Evolutionary conservation across 2,888 invertebrate genomes (phyloP).

Genomic region (Stenotaenia linearis): DNA sequence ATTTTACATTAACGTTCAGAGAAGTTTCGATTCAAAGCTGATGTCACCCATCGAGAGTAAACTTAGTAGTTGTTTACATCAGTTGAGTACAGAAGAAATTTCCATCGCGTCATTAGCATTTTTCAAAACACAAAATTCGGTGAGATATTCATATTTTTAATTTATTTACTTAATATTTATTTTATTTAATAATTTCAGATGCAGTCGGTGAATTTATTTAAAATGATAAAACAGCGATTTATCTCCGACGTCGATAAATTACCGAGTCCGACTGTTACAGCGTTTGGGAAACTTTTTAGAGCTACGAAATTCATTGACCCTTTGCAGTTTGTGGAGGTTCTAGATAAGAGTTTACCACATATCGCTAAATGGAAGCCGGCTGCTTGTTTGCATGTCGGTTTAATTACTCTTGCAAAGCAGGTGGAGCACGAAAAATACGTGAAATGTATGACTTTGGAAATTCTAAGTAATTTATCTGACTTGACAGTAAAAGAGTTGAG

Average conservation of each 20-base stretch:
- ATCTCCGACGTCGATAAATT: not conserved
- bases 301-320: not conserved
- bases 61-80: not conserved
- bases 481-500: not conserved
- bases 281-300: not conserved
- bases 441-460: not conserved
- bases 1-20: constrained; percentile 16
- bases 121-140: constrained; percentile 8
- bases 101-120: not conserved
- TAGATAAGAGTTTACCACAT: not conserved
- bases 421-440: not conserved
- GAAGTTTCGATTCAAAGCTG: not conserved
- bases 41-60: not conserved
- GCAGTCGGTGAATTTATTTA: not conserved
- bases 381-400: not conserved
- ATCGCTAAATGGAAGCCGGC: not conserved
- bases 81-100: not conserved
- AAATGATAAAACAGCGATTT: not conserved
- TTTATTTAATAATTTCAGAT: not conserved
- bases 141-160: too few relatives aligned
- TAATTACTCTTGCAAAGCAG: not conserved
- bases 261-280: not conserved
- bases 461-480: not conserved
- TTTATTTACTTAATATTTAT: not conserved
- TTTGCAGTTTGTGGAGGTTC: not conserved